Base-by-base conservation (phyloP, 2,113 vertebrate genomes). In the Dipodomys ordii region DNA sequence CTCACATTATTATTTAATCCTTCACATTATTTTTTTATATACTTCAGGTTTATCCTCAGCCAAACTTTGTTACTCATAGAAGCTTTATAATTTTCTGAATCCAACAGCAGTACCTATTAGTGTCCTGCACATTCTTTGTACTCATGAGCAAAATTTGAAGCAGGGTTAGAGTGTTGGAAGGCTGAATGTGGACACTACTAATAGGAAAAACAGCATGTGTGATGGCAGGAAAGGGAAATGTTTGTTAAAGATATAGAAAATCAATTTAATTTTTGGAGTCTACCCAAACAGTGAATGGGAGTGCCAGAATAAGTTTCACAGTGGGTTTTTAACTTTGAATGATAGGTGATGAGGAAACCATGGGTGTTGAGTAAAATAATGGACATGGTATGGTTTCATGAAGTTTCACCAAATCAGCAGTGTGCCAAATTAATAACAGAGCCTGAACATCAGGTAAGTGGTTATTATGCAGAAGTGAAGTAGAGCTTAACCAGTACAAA, bases 321-420 rank as follows among this genome's bases (percentile, higher is more conserved):
- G 44, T 62, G 91, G 82, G 80, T n/a, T 85, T 88, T 60, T 65
- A 30, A 92, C 57, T 85, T 71, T 78, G 79, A 49, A 77, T 94
- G 67, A 85, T 1, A 60, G 44, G 69, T 49, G 53, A 85, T 23
- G 10, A 82, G 27, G 39, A 57, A 84, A 44, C 5, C 46, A 82
- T 1, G 60, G 6, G 32, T 92, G 90, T 67, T 90, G 35, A 90
- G 64, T 35, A 92, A 60, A 73, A 78, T 90, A 93, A 82, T 62
- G 35, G n/a, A 76, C 25, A 60, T 13, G 25, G 27, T 74, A 90
- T 7, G 27, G 13, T 78, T 92, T 72, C 39, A 62, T 30, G 28
- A 87, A 76, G 49, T 76, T 86, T 80, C 46, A 84, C 68, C 35
- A 83, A 81, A 80, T 13, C 7, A 91, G 53, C 35, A 88, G 7